These are phyloP conservation scores for Paguma larvata DNA, from an alignment of 2,797 vertebrate species.

Conservation along the genomic window DNA sequence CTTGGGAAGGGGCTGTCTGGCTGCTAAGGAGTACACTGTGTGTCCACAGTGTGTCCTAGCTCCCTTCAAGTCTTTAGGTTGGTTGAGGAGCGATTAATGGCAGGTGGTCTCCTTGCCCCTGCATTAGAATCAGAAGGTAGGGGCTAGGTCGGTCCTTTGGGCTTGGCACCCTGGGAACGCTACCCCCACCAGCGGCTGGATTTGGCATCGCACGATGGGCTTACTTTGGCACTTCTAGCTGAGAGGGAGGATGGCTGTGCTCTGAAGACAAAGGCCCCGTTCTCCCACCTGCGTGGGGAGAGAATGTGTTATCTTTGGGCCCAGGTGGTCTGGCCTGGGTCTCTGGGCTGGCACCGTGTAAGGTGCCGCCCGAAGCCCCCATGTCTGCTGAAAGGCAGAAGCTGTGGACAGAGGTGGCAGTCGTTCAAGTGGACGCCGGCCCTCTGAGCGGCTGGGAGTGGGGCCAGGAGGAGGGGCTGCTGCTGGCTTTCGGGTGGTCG, in stretches of 20 bases:
- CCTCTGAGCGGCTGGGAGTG: conserved; percentile 38
- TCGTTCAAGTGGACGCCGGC: conserved; percentile 49
- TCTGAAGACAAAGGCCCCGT: conserved; percentile 34
- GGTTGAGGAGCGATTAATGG: background rate
- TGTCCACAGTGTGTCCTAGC: background rate
- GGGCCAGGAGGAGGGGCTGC: conserved; percentile 38
- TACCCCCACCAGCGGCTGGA: background rate
- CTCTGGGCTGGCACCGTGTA: conserved; percentile 17
- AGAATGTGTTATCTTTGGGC: conserved; percentile 57
- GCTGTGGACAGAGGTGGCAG: conserved; percentile 37
- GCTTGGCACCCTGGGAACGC: background rate
- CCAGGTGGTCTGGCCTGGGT: conserved; percentile 67
- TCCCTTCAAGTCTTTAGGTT: background rate
- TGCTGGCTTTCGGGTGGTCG: conserved; percentile 2
- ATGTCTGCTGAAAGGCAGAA: conserved; percentile 55
- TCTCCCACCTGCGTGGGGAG: conserved; percentile 8
- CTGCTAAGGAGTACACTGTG: background rate
- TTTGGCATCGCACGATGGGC: conserved; percentile 35
- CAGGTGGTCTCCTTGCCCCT: background rate
- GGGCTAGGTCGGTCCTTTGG: background rate
- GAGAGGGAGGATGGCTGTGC: conserved; percentile 9
- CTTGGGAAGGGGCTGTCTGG: background rate
- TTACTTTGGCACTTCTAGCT: background rate
- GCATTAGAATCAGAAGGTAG: background rate
- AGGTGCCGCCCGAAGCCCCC: background rate